Evolutionary conservation across 2,797 vertebrate species (phyloP).

Genomic region (Amblyraja radiata): DNA sequence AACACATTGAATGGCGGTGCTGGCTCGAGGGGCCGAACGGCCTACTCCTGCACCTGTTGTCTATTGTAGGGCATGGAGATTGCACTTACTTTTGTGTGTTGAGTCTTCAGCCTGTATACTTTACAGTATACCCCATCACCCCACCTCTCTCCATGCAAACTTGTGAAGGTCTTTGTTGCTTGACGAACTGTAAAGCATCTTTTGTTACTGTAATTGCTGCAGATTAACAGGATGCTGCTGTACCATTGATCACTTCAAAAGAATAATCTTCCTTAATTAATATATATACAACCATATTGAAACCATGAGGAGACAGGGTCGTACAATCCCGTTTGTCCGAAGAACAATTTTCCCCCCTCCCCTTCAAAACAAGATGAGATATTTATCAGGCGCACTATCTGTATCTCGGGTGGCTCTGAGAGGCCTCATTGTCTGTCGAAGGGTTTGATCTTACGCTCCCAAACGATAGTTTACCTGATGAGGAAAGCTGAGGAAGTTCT

Average conservation of each 20-base stretch:
- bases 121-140: not conserved
- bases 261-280: conserved; percentile 56
- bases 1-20: too few relatives aligned
- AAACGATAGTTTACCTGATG: conserved; percentile 61
- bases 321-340: conserved; percentile 41
- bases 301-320: conserved; percentile 47
- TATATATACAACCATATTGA: conserved; percentile 55
- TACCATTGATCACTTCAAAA: conserved; percentile 50
- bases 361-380: conserved; percentile 56
- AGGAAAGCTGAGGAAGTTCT: conserved; percentile 67
- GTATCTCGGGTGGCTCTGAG: conserved; percentile 59
- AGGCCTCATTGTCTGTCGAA: conserved; percentile 63
- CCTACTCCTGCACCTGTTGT: too few relatives aligned
- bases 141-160: conserved; percentile 42
- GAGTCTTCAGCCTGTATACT: not conserved
- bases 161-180: conserved; percentile 60
- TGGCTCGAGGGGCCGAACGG: too few relatives aligned
- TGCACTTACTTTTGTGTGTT: not conserved
- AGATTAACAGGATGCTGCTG: conserved; percentile 54
- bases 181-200: conserved; percentile 52
- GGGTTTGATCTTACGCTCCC: conserved; percentile 64
- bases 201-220: conserved; percentile 56
- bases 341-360: conserved; percentile 41
- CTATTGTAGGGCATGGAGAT: too few relatives aligned
- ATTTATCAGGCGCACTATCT: conserved; percentile 59